phyloP scores from a whole-genome alignment of 2,797 vertebrate species.

The Peromyscus attwateri region DNA sequence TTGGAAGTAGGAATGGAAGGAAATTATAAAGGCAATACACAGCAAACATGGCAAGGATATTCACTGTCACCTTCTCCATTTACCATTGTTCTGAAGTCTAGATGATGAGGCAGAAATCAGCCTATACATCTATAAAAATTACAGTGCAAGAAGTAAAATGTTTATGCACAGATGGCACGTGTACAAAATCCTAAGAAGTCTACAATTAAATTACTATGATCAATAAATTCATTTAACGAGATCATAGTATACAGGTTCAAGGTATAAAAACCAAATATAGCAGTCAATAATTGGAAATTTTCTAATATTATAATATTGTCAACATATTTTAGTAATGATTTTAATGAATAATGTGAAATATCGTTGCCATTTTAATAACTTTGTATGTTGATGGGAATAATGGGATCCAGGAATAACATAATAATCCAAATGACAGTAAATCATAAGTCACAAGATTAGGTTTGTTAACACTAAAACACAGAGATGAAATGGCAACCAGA shows the following conservation, averaged over 20 bases:
- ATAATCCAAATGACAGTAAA: background rate
- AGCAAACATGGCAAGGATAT: background rate
- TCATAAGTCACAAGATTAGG: background rate
- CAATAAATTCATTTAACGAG: slow-evolving; percentile 16
- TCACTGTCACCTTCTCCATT: background rate
- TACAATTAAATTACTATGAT: slow-evolving; percentile 16
- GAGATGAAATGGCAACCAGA: background rate
- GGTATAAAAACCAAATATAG: slow-evolving; percentile 19
- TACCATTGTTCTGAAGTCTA: background rate
- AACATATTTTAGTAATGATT: background rate
- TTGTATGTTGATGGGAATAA: background rate
- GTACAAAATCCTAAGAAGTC: slow-evolving; percentile 27
- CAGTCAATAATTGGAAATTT: slow-evolving; percentile 26
- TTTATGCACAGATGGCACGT: background rate
- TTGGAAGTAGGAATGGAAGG: slow-evolving; percentile 26
- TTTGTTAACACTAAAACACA: background rate
- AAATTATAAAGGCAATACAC: background rate
- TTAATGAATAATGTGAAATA: background rate
- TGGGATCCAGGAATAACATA: background rate
- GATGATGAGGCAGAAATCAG: background rate
- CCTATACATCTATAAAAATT: background rate
- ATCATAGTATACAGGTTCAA: background rate
- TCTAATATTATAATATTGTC: slow-evolving; percentile 1
- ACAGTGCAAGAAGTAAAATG: background rate
- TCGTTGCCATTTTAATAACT: background rate